A percentile compares a stretch with the other conserved stretches of the same genome.
Evolutionary conservation across 2,888 invertebrate species (phyloP).

Genomic region (Argynnis bischoffii): DNA sequence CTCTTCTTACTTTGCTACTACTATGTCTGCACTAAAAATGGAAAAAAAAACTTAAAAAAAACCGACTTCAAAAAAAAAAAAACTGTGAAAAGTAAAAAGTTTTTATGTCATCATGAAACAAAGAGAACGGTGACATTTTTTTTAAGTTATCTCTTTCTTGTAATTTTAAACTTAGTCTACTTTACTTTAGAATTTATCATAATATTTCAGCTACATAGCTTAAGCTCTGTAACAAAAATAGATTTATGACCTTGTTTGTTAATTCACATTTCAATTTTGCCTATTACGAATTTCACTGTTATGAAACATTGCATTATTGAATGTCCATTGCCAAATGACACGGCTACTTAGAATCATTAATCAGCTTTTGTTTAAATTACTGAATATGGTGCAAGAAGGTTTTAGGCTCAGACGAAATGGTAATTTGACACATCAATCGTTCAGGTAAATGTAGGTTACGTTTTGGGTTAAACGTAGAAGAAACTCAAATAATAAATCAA

Average conservation of each 20-base stretch:
- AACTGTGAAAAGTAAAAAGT: no score
- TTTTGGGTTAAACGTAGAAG: no score
- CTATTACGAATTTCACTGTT: slow-evolving; percentile 44
- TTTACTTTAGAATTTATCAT: not conserved
- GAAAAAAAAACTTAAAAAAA: no score
- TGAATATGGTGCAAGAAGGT: slow-evolving; percentile 15
- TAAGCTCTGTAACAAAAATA: slow-evolving; percentile 11
- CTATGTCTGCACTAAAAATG: no score
- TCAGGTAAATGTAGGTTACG: no score
- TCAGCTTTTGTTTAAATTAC: slow-evolving; percentile 23
- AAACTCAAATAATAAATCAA: no score
- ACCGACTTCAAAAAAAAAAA: no score
- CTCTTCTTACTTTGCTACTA: no score
- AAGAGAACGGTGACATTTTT: no score
- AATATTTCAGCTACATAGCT: not conserved
- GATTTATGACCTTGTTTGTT: slow-evolving; percentile 22
- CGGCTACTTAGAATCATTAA: slow-evolving; percentile 25
- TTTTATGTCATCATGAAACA: no score
- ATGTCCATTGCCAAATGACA: slow-evolving; percentile 44
- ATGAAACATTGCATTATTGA: slow-evolving; percentile 48
- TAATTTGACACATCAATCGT: not conserved
- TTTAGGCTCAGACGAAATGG: not conserved
- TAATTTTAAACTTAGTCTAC: no score
- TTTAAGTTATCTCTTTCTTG: no score
- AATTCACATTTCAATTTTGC: slow-evolving; percentile 30